Conservation (phyloP, 2,888 invertebrate genomes). For the Tillus elongatus region DNA sequence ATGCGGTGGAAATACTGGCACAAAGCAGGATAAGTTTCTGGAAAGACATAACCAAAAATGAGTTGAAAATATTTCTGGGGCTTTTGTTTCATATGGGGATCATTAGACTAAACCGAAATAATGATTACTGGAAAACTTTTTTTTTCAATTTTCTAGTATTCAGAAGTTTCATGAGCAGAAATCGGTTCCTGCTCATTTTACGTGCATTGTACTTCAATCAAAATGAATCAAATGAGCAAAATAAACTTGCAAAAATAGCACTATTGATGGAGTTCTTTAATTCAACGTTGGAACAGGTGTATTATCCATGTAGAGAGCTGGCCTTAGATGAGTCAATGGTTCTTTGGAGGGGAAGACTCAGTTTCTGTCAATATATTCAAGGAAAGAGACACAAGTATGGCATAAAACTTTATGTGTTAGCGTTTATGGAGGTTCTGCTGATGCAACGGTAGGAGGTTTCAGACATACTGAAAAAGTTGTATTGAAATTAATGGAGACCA, state of each 20-base stretch:
- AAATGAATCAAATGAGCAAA: conserved; percentile 4
- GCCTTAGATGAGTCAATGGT: neutral
- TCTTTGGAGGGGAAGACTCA: neutral
- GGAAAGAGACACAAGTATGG: conserved; percentile 4
- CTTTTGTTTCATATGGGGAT: no score
- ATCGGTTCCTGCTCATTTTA: conserved; percentile 4
- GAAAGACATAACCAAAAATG: no score
- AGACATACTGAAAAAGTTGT: conserved; percentile 17
- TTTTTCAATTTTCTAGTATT: no score
- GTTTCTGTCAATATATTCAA: conserved; percentile 3
- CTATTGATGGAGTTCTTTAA: neutral
- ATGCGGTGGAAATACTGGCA: no score
- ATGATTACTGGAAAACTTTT: no score
- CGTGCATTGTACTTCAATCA: conserved; percentile 3
- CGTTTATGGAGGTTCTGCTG: conserved; percentile 14
- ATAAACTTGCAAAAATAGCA: conserved; percentile 4
- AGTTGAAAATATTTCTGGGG: no score
- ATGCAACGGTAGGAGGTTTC: conserved; percentile 11
- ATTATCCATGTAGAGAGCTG: neutral
- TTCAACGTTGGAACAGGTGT: conserved; percentile 2
- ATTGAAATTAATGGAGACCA: conserved; percentile 12
- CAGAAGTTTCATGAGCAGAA: no score
- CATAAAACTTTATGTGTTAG: neutral
- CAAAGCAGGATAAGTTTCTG: no score
- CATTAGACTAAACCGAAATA: no score